Evolutionary conservation across 2,888 invertebrate species (phyloP).

Genomic region (Eueremaeus valkanovi): DNA sequence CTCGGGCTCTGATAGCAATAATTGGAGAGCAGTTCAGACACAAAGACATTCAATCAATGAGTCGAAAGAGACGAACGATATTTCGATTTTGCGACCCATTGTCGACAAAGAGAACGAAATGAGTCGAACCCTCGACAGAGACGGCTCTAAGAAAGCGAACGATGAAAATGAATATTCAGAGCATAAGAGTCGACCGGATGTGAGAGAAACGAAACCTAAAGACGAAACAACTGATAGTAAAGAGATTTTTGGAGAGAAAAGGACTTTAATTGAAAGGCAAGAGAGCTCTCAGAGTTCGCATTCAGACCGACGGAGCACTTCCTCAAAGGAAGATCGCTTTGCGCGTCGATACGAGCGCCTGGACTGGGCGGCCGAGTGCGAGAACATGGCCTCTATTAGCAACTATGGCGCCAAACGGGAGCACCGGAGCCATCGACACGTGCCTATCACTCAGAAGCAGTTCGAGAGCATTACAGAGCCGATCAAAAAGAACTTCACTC

Average conservation of each 20-base stretch:
- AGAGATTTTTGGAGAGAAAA: background rate
- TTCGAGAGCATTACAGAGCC: conserved; percentile 15
- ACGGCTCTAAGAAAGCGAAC: background rate
- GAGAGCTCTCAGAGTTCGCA: conserved; percentile 27
- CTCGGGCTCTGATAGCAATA: conserved; percentile 7
- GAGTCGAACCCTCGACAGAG: background rate
- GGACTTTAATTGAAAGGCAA: background rate
- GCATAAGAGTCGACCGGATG: background rate
- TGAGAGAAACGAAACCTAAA: background rate
- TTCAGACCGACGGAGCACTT: conserved; percentile 9
- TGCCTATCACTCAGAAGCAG: conserved; percentile 28
- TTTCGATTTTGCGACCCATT: background rate
- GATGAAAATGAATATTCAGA: background rate
- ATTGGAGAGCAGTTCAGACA: conserved; percentile 24
- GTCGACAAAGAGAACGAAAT: background rate
- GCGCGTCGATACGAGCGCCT: background rate
- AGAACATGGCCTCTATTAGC: background rate
- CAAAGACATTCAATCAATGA: conserved; percentile 11
- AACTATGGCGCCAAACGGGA: background rate
- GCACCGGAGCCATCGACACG: background rate
- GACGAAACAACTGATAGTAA: background rate
- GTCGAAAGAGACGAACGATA: background rate
- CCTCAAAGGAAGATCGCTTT: conserved; percentile 17
- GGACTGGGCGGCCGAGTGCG: conserved; percentile 14
- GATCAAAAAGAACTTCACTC: conserved; percentile 14